Conservation (phyloP, 2,113 vertebrate species). For the Microtus ochrogaster region DNA sequence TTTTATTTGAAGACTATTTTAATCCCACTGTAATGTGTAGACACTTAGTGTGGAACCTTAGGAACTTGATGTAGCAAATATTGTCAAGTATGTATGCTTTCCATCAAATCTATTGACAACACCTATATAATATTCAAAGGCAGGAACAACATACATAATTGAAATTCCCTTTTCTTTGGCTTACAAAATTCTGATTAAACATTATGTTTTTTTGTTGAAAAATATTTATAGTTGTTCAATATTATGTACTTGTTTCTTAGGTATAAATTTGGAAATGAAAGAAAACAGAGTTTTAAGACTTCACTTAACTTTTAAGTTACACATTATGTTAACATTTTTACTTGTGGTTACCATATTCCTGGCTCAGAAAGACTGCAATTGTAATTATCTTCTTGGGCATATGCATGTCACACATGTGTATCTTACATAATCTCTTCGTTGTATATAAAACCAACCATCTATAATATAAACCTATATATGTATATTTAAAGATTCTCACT, state of each 20-base stretch:
- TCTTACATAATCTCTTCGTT: not conserved
- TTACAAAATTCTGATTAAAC: slow-evolving; percentile 50
- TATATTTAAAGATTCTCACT: not conserved
- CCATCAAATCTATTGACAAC: not conserved
- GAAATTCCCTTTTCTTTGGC: not conserved
- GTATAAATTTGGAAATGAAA: not conserved
- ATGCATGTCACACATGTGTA: not conserved
- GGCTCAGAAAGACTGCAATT: not conserved
- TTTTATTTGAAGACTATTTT: slow-evolving; percentile 17
- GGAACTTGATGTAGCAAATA: not conserved
- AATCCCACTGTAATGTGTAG: not conserved
- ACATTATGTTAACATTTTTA: not conserved
- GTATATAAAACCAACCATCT: not conserved
- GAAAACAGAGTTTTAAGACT: not conserved
- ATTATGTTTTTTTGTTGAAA: not conserved
- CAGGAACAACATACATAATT: not conserved
- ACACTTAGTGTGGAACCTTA: not conserved
- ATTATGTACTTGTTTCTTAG: not conserved
- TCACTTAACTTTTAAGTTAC: not conserved
- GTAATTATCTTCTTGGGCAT: not conserved
- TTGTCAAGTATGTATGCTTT: not conserved
- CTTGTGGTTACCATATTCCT: not conserved
- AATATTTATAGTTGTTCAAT: not conserved
- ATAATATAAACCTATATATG: not conserved
- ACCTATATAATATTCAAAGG: not conserved